Evolutionary conservation across 2,113 vertebrate species (phyloP), one percentile per base, ranked within the genome.

Genomic region (Rissa tridactyla): DNA sequence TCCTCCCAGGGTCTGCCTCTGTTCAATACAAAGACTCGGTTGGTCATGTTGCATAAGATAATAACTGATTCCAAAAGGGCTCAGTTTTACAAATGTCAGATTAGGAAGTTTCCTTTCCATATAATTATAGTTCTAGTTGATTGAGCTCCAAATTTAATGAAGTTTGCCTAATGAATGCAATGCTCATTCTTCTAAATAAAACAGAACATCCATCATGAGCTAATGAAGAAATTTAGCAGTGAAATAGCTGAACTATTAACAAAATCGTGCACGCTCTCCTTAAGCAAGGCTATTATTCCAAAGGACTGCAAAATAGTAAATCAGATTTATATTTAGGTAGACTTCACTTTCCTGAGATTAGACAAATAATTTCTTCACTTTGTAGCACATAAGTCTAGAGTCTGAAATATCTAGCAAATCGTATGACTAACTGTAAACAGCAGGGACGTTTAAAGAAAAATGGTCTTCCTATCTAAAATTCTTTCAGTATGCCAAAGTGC

Each of bases 141-240:
- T 82, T 84, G 90, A 96, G 54, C 84, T 92, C 58, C 58, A 82
- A 73, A 94, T 95, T 96, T 96, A 96, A 95, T 94, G 93, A 96
- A 92, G 93, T 96, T 96, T 94, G 85, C 73, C 82, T 90, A 94
- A 97, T 72, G 66, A 96, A 95, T 85, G 93, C 87, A 72, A 87
- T 32, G 54, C 30, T 92, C 71, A 60, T 94, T 94, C 90, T 94
- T 95, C 94, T 95, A 97, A 97, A 97, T 95, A 97, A 96, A 96
- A 92, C 75, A 96, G 91, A 97, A 93, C 70, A 96, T 96, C 75
- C 49, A 91, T 95, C 94, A 85, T 46, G 36, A 89, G 52, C 66
- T 94, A 94, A 92, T 87, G 66, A 94, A 94, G 62, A 75, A 91
- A 95, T 62, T 88, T 57, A 91, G 66, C 84, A 85, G 38, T 11